phyloP scores from a whole-genome alignment of 2,888 invertebrate species.

The Tryphoninae sp. region DNA sequence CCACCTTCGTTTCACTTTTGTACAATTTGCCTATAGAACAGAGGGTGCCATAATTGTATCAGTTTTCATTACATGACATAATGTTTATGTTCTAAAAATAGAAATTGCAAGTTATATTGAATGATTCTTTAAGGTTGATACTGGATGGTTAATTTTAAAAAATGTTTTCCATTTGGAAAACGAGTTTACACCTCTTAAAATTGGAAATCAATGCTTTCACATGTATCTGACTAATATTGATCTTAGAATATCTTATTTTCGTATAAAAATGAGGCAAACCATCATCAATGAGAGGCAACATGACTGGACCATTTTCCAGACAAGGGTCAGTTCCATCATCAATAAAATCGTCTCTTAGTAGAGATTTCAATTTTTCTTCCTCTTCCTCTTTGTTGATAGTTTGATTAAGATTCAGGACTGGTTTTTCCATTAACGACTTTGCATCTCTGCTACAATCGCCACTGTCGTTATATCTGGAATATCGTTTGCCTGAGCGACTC shows the following conservation, averaged over 20 bases:
- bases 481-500: slow-evolving; percentile 64
- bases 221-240: no score
- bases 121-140: no score
- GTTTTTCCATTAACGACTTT: slow-evolving; percentile 70
- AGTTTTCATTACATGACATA: background rate
- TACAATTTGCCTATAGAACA: slow-evolving; percentile 67
- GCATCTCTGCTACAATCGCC: slow-evolving; percentile 61
- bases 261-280: slow-evolving; percentile 62
- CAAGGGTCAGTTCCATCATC: slow-evolving; percentile 73
- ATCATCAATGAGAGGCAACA: slow-evolving; percentile 75
- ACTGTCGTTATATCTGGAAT: slow-evolving; percentile 56
- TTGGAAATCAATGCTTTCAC: no score
- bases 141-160: no score
- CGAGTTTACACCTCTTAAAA: no score
- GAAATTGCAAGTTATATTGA: no score
- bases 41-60: slow-evolving; percentile 16
- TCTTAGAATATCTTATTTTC: no score
- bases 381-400: slow-evolving; percentile 76
- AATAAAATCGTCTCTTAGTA: slow-evolving; percentile 80
- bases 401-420: slow-evolving; percentile 74
- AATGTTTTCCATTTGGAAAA: no score
- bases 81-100: no score
- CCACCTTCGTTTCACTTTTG: slow-evolving; percentile 66
- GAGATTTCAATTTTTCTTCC: slow-evolving; percentile 75
- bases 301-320: slow-evolving; percentile 73